Conservation (phyloP, 1,140 invertebrate genomes). For the Archegozetes longisetosus region DNA sequence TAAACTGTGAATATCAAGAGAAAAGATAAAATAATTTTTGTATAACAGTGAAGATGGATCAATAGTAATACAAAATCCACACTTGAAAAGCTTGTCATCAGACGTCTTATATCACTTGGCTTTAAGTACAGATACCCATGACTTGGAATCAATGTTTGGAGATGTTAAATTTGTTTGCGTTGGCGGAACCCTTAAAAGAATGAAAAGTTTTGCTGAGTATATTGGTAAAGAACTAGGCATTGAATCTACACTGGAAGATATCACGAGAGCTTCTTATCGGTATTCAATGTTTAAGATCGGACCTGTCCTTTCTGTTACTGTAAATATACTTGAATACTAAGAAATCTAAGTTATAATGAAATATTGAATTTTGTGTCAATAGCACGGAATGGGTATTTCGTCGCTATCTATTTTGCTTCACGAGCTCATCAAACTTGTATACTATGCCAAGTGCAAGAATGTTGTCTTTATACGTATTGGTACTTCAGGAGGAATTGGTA, state of each 20-base stretch:
- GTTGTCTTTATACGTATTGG: slow-evolving; percentile 81
- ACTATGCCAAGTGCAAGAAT: slow-evolving; percentile 69
- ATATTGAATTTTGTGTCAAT: no score
- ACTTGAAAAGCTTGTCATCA: slow-evolving; percentile 76
- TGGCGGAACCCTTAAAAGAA: slow-evolving; percentile 85
- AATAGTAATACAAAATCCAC: slow-evolving; percentile 44
- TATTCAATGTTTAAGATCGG: slow-evolving; percentile 97
- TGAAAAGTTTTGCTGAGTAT: slow-evolving; percentile 79
- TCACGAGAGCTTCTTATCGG: slow-evolving; percentile 76
- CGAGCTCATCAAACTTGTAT: slow-evolving; percentile 83
- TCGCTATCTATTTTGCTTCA: slow-evolving; percentile 79
- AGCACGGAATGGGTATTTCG: slow-evolving; percentile 88
- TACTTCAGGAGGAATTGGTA: slow-evolving; percentile 78
- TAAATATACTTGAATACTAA: slow-evolving; percentile 39
- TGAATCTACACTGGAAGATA: slow-evolving; percentile 68
- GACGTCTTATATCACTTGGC: slow-evolving; percentile 90
- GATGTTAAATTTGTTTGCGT: slow-evolving; percentile 97
- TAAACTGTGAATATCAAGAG: no score
- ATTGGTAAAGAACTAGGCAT: slow-evolving; percentile 77
- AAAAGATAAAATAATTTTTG: no score
- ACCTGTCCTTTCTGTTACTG: slow-evolving; percentile 75
- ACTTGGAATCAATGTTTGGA: slow-evolving; percentile 86
- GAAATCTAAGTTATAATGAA: background rate
- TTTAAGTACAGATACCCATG: slow-evolving; percentile 71
- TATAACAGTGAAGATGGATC: background rate